These are phyloP conservation scores for Meleagris gallopavo DNA, from an alignment of 2,113 vertebrate genomes.

Conservation along the genomic window DNA sequence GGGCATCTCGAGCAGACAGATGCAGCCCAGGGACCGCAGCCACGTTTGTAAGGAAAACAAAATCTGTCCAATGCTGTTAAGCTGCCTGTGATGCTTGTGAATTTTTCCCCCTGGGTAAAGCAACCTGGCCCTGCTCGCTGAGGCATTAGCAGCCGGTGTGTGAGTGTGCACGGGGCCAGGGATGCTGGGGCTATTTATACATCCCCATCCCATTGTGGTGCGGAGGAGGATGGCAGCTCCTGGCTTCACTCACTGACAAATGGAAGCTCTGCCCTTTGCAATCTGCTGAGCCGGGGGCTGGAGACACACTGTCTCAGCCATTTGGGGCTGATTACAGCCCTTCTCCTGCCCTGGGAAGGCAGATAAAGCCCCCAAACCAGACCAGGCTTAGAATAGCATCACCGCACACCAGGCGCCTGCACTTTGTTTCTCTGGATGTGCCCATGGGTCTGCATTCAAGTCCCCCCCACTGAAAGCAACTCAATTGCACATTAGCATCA, in stretches of 20 bases:
- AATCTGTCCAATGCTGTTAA: conserved; percentile 10
- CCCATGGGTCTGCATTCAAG: not conserved
- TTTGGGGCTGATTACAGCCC: not conserved
- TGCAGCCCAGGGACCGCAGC: not conserved
- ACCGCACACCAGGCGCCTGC: not conserved
- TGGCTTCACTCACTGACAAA: not conserved
- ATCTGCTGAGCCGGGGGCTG: accelerated
- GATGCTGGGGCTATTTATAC: not conserved
- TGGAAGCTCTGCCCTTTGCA: not conserved
- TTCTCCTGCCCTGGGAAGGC: not conserved
- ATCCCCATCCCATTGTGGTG: accelerated
- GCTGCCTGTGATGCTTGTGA: not conserved
- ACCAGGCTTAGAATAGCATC: not conserved
- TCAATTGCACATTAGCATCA: accelerated
- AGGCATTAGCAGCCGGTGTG: accelerated
- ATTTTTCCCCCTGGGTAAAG: not conserved
- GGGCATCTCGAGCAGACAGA: not conserved
- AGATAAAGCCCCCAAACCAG: not conserved
- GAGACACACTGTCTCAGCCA: accelerated
- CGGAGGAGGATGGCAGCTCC: not conserved
- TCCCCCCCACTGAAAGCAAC: not conserved
- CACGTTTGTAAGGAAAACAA: not conserved
- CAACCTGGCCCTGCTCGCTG: not conserved
- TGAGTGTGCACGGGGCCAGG: accelerated
- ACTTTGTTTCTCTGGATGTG: not conserved